Conservation (phyloP, 2,888 invertebrate species). For the Exephanes ischioxanthus region DNA sequence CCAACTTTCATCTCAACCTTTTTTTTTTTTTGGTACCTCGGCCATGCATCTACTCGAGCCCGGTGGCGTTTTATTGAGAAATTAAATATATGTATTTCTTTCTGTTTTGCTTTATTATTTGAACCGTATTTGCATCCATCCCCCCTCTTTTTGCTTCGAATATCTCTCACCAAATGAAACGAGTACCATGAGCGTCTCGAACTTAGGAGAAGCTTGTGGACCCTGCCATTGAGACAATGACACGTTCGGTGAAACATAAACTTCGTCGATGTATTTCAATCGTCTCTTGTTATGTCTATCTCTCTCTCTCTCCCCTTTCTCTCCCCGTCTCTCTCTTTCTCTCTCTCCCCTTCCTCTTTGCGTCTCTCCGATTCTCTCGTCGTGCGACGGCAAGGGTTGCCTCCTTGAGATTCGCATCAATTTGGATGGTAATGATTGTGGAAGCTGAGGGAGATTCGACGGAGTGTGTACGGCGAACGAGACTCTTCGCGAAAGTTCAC, state of each 20-base stretch:
- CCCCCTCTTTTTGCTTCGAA: conserved; percentile 72
- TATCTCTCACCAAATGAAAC: conserved; percentile 68
- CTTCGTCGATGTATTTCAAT: conserved; percentile 76
- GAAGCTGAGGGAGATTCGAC: conserved; percentile 12
- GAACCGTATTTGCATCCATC: conserved; percentile 51
- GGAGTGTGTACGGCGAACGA: not conserved
- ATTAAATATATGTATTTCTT: conserved; percentile 72
- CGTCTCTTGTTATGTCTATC: conserved; percentile 49
- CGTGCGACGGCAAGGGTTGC: conserved; percentile 53
- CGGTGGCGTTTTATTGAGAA: conserved; percentile 85
- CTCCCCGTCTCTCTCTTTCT: conserved; percentile 15
- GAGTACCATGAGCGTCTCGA: conserved; percentile 57
- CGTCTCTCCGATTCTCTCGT: conserved; percentile 50
- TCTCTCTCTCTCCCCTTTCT: conserved; percentile 36
- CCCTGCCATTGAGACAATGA: conserved; percentile 69
- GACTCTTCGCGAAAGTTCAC: conserved; percentile 25
- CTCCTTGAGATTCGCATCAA: conserved; percentile 44
- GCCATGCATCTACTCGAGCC: conserved; percentile 83
- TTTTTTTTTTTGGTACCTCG: conserved; percentile 69
- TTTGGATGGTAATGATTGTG: conserved; percentile 47
- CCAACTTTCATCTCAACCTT: conserved; percentile 27
- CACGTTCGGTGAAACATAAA: conserved; percentile 69
- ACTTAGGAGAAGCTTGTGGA: conserved; percentile 40
- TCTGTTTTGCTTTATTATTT: not conserved
- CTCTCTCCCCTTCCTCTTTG: conserved; percentile 16